Conservation (phyloP, 1,140 invertebrate species). For the Neocloeon triangulifer region DNA sequence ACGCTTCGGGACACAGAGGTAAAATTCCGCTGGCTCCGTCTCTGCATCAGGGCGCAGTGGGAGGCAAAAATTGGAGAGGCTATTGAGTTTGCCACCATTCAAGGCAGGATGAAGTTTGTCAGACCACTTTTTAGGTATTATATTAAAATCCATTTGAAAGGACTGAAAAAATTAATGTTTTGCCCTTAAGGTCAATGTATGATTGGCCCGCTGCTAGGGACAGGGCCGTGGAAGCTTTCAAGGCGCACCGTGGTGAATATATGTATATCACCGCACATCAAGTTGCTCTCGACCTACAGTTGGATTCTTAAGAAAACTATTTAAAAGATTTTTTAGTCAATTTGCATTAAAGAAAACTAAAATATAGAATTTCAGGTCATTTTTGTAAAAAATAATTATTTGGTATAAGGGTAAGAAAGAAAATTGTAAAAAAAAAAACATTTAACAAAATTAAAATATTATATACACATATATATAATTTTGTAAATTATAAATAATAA, state of each 20-base stretch:
- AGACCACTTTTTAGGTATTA: conserved; percentile 50
- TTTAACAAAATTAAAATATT: too few species aligned
- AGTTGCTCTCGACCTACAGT: conserved; percentile 55
- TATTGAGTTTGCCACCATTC: conserved; percentile 52
- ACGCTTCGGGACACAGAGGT: conserved; percentile 55
- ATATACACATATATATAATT: too few species aligned
- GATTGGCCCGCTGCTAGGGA: conserved; percentile 46
- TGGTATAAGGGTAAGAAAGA: too few species aligned
- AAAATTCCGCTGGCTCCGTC: conserved; percentile 43
- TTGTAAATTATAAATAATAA: too few species aligned
- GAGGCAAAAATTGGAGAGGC: conserved; percentile 32
- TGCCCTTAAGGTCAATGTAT: conserved; percentile 23
- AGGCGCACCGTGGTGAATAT: conserved; percentile 45
- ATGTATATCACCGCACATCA: conserved; percentile 55
- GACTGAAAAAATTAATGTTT: too few species aligned
- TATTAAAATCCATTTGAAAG: conserved; percentile 13
- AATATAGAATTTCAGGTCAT: too few species aligned
- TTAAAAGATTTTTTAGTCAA: too few species aligned
- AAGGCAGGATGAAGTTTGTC: conserved; percentile 81
- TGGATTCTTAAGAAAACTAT: too few species aligned
- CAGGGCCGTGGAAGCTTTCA: conserved; percentile 46
- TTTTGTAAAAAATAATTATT: too few species aligned
- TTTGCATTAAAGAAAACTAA: too few species aligned
- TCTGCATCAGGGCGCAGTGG: conserved; percentile 51
- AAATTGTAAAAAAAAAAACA: too few species aligned